Base-by-base conservation (phyloP, 2,797 vertebrate genomes). In the Parauchenoglanis punctatus region DNA sequence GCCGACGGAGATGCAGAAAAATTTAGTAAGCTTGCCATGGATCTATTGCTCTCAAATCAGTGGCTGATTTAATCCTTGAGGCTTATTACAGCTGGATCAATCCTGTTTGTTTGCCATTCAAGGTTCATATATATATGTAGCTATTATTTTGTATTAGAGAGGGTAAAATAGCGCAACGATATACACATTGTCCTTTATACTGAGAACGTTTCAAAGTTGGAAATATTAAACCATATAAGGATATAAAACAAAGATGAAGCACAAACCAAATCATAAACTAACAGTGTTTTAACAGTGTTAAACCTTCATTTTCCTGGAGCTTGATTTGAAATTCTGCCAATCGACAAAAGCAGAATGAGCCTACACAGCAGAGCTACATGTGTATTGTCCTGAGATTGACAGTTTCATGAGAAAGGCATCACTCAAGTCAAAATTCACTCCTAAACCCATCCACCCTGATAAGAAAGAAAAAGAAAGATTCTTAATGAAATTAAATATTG, bases 401-500 rank as follows among this genome's bases (percentile, higher is more conserved):
- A 92, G 92, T 91, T 88, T 90, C 92, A 93, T 93, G 92, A 92
- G 91, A 93, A 93, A 90, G 86, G 90, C 92, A 88, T 82, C 91
- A 90, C 91, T 93, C 82, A 70, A 87, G 89, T 92, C 93, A 93
- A 92, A 95, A 94, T 96, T 85, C 92, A 92, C 95, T 92, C 94
- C 94, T 94, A 94, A 95, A 95, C 93, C 91, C 49, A 89, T 90
- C 88, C 91, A 90, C 92, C 93, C 89, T 91, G 86, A 91, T 93
- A 92, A 92, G n/a, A 80, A 63, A 11, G 93, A 54, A 77, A 12
- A 90, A 90, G 91, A 94, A 93, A 93, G 91, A 90, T 81, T 49
- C 91, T 88, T 94, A 93, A 95, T 93, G 93, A 93, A 92, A 93
- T 95, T 93, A 92, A 92, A 94, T 94, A 90, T 92, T 91, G 92